Base-by-base conservation (phyloP, 2,888 invertebrate species). In the Invenusta paracnida region DNA sequence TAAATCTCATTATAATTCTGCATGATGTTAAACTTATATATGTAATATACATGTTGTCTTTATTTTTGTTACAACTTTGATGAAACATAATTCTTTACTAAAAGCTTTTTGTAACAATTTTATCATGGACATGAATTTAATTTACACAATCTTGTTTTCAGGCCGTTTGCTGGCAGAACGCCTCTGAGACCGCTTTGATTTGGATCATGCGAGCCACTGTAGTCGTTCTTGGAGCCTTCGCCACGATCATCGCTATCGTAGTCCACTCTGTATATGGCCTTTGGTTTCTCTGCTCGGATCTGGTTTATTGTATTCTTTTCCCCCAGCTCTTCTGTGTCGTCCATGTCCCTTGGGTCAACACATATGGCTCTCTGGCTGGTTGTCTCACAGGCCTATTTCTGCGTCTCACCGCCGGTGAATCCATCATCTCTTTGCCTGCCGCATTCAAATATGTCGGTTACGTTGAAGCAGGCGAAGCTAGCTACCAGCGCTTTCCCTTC, bases 241-340 rank as follows among this genome's bases (percentile, higher is more conserved):
- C 91, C 95, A 89, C 98, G 11, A 93, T 95, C 88, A 98, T 99
- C 97, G 98, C 97, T 13, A 94, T 99, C 89, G 96, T 96, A 88
- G 97, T 99, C 89, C 95, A 96, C 87, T 97, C 97, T 89, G 98
- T 99, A 91, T 99, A 99, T 92, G 97, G 96, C 13, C 93, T 99
- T 86, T 99, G 98, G 98, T 97, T 96, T 88, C 95, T 99, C 94
- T 98, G 98, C 92, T 97, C 98, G 81, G 99, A 99, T 92, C 93
- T 99, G 91, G 98, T 99, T 88, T 99, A 98, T 93, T 97, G 98
- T 89, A 97, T 99, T 90, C 94, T 99, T 89, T 99, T 99, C 92
- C 98, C 99, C 0, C 99, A 97, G 92, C 94, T 99, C 28, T 93
- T 98, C 89, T 97, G 97, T 94, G 98, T 98, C 89, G 97, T 99